Evolutionary conservation across 2,888 invertebrate species (phyloP).

Genomic region (Empis livida): DNA sequence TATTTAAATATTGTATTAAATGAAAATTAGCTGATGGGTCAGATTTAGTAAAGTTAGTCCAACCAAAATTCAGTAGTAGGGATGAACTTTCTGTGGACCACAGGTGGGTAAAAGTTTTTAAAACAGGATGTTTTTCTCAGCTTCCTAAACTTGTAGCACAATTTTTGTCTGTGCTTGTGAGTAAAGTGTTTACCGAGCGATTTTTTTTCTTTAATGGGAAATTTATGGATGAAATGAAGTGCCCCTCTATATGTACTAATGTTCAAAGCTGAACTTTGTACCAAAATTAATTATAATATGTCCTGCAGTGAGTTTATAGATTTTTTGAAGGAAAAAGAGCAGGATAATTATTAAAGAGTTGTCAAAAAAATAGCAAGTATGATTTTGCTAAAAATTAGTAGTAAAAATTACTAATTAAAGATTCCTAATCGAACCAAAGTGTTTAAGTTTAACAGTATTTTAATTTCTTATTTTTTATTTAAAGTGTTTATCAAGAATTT

Average conservation of each 20-base stretch:
- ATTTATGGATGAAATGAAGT: neutral
- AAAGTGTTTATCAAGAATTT: neutral
- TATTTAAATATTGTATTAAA: neutral
- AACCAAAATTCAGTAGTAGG: neutral
- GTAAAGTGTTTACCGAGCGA: neutral
- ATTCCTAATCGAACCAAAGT: too few species aligned
- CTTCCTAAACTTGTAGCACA: neutral
- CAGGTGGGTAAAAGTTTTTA: neutral
- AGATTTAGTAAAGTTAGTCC: neutral
- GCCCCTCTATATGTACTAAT: neutral
- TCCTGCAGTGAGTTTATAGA: neutral
- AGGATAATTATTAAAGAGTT: neutral
- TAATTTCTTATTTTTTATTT: neutral
- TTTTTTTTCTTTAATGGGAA: neutral
- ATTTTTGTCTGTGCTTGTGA: neutral
- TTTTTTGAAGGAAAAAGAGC: neutral
- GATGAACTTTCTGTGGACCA: neutral
- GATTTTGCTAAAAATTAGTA: neutral
- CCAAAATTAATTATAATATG: neutral
- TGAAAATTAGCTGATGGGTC: neutral
- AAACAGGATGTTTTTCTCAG: neutral
- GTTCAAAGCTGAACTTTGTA: neutral
- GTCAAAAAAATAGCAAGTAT: neutral
- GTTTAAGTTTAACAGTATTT: neutral
- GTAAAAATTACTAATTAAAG: neutral